Evolutionary conservation across 2,888 invertebrate genomes (phyloP), one percentile per base, ranked within the genome.

Genomic region (Polyommatus icarus): DNA sequence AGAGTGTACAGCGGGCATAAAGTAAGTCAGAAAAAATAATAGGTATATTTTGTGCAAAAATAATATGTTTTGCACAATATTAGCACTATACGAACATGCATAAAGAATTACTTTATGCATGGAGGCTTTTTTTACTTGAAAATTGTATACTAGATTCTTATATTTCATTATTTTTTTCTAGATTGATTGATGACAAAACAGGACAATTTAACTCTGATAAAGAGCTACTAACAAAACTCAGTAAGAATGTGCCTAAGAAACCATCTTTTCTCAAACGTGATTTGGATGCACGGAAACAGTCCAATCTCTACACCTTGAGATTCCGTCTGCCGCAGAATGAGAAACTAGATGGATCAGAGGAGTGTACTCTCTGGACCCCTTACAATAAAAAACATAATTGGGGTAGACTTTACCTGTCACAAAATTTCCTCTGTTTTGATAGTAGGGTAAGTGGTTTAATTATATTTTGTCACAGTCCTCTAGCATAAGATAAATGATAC

Each of bases 361-460:
- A 98, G 85, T 98, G 98, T 86, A 96, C 97, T 12, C 92, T 99
- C 78, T 98, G 98, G 97, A 99, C 99, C 1, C 99, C 99, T 0
- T 99, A 98, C 88, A 98, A 98, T 87, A 99, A 99, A 88, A 96
- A 96, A 82, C 97, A 98, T 87, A 97, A 97, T 78, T 96, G 96
- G 94, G 99, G 99, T 20, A 95, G 97, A 82, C 94, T 99, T 84
- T 99, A 97, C 89, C 93, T 99, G 76, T 99, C 99, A 0, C 97
- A 97, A 86, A 98, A 98, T 93, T 99, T 98, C 89, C 95, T 99
- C 84, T 99, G 99, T 89, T 99, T 99, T 88, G 97, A 98, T 86
- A 99, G 99, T 90, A 96, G 98, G 94, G 99, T 99, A 87, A 95
- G 95, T 90, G n/a, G 46, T 59, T 18, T 18, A 18, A 24, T 15